Conservation (phyloP, 37 sponge, comb jelly and placozoan genomes). For the Bolinopsis microptera region DNA sequence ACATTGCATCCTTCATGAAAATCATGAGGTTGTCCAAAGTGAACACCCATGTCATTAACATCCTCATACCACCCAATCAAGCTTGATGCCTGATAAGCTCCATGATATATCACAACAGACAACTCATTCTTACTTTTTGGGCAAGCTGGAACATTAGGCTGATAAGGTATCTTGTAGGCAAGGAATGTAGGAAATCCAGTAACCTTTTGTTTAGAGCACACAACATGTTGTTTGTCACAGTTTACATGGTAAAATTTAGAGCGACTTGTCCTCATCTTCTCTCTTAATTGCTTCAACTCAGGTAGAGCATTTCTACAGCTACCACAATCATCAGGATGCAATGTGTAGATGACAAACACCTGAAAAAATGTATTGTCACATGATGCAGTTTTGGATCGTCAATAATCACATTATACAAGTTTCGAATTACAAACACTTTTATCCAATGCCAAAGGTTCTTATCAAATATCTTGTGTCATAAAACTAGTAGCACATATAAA, state of each 20-base stretch:
- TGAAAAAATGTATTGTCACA: background rate
- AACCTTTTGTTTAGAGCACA: slow-evolving; percentile 12
- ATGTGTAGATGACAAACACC: slow-evolving; percentile 22
- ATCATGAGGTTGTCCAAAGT: background rate
- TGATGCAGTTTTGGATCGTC: too few relatives aligned
- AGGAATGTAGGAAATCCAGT: slow-evolving; percentile 17
- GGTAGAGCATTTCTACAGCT: slow-evolving; percentile 6
- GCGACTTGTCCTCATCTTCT: background rate
- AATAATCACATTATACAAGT: too few relatives aligned
- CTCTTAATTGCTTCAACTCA: background rate
- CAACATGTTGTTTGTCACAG: background rate
- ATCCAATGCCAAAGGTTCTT: too few relatives aligned
- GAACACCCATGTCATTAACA: background rate
- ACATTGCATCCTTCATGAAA: slow-evolving; percentile 51
- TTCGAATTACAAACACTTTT: too few relatives aligned
- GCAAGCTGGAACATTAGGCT: background rate
- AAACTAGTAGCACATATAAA: too few relatives aligned
- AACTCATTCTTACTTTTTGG: background rate
- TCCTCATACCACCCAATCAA: slow-evolving; percentile 40
- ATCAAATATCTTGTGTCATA: too few relatives aligned
- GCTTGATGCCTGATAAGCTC: background rate
- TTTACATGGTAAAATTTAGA: slow-evolving; percentile 1
- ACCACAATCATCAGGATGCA: slow-evolving; percentile 7
- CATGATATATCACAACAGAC: background rate
- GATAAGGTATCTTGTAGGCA: slow-evolving; percentile 15